Percentiles rank a stretch among this genome's conserved stretches.
phyloP scores from a whole-genome alignment of 2,888 invertebrate genomes.

The Zeuzera pyrina region DNA sequence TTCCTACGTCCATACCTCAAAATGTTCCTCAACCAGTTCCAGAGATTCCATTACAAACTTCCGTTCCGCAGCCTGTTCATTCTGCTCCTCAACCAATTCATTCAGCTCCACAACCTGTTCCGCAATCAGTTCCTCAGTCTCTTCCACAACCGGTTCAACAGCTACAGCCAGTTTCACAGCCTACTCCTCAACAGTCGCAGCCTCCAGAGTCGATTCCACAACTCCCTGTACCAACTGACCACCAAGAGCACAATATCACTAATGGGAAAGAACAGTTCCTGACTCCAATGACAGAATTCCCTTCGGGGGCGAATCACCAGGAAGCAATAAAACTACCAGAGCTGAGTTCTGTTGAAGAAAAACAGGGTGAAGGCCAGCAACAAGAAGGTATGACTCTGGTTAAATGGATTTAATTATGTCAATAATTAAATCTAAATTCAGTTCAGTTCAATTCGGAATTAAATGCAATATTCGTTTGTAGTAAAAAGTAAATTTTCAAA shows the following conservation, averaged over 20 bases:
- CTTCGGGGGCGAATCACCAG: constrained; percentile 37
- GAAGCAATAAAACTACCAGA: constrained; percentile 49
- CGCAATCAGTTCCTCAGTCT: constrained; percentile 19
- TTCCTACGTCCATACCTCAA: constrained; percentile 18
- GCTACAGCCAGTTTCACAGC: constrained; percentile 7
- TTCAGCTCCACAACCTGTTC: constrained; percentile 18
- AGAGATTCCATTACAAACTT: constrained; percentile 15
- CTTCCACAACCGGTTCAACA: constrained; percentile 15
- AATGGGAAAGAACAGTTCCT: constrained; percentile 56
- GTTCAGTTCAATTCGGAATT: too few species aligned
- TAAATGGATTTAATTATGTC: too few species aligned
- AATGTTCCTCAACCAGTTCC: constrained; percentile 24
- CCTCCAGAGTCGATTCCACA: constrained; percentile 36
- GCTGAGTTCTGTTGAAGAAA: constrained; percentile 56
- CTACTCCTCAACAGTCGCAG: constrained; percentile 8
- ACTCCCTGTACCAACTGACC: constrained; percentile 39
- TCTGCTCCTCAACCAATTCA: too few species aligned
- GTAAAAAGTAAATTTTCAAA: too few species aligned
- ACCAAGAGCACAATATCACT: constrained; percentile 37
- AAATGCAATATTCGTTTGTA: background rate
- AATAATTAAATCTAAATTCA: too few species aligned
- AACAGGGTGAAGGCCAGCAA: constrained; percentile 35
- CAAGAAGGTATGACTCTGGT: too few species aligned
- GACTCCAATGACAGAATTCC: constrained; percentile 60
- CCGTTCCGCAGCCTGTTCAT: constrained; percentile 1